Conservation (phyloP, 2,888 invertebrate genomes). For the Melanotus villosus region DNA sequence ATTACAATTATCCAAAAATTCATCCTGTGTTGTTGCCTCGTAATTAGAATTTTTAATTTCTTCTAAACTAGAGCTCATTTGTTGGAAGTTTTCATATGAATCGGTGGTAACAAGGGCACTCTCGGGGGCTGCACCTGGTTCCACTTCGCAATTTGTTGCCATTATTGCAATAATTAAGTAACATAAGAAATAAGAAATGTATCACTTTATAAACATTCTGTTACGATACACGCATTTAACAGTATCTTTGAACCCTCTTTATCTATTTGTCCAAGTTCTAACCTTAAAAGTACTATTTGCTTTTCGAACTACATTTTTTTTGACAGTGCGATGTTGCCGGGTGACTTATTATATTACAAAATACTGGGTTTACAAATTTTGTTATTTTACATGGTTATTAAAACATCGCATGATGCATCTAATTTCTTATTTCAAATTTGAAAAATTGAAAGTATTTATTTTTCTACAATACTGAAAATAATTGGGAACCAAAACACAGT, state of each 20-base stretch:
- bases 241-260: slow-evolving; percentile 13
- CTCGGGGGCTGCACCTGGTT: slow-evolving; percentile 76
- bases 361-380: too few species aligned
- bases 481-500: too few species aligned
- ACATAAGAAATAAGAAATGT: neutral
- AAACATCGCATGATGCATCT: too few species aligned
- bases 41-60: slow-evolving; percentile 72
- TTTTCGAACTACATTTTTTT: neutral
- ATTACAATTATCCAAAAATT: slow-evolving; percentile 55
- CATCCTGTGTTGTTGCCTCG: slow-evolving; percentile 58
- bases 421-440: too few species aligned
- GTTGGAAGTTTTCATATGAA: slow-evolving; percentile 79
- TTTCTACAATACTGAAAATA: too few species aligned
- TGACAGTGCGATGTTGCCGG: too few species aligned
- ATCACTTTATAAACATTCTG: neutral
- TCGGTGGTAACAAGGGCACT: slow-evolving; percentile 81
- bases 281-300: neutral
- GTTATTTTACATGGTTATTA: too few species aligned
- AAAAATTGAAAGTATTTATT: too few species aligned
- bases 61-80: slow-evolving; percentile 76
- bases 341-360: too few species aligned
- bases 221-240: too few species aligned
- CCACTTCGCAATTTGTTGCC: slow-evolving; percentile 62
- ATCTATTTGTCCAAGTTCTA: neutral
- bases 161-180: slow-evolving; percentile 36